Conservation (phyloP, 2,888 invertebrate species). For the Plagiodera versicolora region DNA sequence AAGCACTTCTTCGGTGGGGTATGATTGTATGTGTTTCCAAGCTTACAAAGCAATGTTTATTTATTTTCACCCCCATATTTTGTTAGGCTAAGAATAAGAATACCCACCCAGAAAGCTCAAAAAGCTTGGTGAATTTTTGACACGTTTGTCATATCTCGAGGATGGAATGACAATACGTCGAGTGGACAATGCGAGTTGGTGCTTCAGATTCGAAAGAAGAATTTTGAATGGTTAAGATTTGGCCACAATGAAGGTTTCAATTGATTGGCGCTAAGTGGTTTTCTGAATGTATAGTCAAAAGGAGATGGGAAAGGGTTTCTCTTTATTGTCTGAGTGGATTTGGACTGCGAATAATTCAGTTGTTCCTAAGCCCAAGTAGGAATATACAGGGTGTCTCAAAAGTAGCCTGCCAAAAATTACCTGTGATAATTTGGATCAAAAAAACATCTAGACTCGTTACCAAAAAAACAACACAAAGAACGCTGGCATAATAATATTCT, state of each 20-base stretch:
- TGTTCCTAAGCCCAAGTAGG: too few relatives aligned
- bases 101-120: constrained; percentile 1
- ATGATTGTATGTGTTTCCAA: constrained; percentile 4
- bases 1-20: not conserved
- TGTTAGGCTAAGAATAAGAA: constrained; percentile 4
- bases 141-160: not conserved
- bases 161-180: not conserved
- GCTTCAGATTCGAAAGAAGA: not conserved
- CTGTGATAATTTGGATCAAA: too few relatives aligned
- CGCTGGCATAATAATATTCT: too few relatives aligned
- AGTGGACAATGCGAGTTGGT: not conserved
- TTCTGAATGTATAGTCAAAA: too few relatives aligned
- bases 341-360: too few relatives aligned
- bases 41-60: constrained; percentile 19
- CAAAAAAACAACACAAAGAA: too few relatives aligned
- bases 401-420: too few relatives aligned
- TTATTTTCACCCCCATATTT: constrained; percentile 11
- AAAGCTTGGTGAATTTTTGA: not conserved
- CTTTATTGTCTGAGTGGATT: too few relatives aligned
- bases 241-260: not conserved
- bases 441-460: too few relatives aligned
- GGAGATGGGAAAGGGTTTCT: too few relatives aligned
- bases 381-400: too few relatives aligned
- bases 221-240: not conserved
- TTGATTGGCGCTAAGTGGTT: too few relatives aligned